Conservation (phyloP, 1,140 invertebrate genomes). For the Polyergus mexicanus region DNA sequence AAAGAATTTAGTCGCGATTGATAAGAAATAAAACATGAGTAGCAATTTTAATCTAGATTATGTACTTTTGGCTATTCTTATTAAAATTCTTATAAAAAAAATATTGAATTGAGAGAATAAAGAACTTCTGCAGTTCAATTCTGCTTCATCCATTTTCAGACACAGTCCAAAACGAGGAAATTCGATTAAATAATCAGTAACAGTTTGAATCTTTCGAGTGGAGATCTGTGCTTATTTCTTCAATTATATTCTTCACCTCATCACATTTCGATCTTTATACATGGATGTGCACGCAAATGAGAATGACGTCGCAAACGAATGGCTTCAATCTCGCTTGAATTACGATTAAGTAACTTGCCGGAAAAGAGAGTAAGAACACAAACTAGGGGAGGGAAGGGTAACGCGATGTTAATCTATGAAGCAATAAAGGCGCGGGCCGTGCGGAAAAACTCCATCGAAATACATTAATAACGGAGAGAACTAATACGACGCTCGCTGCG, state of each 20-base stretch:
- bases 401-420: constrained; percentile 81
- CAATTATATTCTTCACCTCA: neutral
- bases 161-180: no score
- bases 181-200: neutral
- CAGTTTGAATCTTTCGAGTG: neutral
- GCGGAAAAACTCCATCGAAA: constrained; percentile 82
- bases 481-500: constrained; percentile 73
- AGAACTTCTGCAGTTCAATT: neutral
- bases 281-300: constrained; percentile 6
- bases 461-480: constrained; percentile 82
- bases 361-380: neutral
- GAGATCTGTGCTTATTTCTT: neutral
- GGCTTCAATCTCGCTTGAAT: constrained; percentile 62
- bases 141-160: neutral
- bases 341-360: constrained; percentile 79
- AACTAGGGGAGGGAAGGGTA: constrained; percentile 63
- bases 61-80: no score
- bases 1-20: neutral
- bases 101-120: no score
- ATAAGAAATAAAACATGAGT: neutral
- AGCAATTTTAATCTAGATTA: neutral
- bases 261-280: neutral
- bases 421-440: constrained; percentile 76
- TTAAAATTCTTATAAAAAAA: no score
- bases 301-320: constrained; percentile 67